Percentiles rank a stretch among this genome's conserved stretches.
Evolutionary conservation across 2,888 invertebrate species (phyloP).

Genomic region (Mythimna lalbum): DNA sequence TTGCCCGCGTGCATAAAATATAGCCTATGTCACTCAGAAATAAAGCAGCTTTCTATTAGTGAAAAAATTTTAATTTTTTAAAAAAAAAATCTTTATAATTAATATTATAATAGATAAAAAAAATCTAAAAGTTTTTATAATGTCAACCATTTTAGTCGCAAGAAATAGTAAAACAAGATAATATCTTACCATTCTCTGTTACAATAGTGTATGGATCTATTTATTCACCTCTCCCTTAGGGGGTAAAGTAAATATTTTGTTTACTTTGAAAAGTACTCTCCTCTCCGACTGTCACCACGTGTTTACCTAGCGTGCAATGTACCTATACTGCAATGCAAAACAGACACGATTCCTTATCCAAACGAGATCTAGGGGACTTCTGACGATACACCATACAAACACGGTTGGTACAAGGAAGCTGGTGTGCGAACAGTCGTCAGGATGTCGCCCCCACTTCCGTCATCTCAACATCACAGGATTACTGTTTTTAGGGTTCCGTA

Average conservation of each 20-base stretch:
- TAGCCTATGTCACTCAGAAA: too few relatives aligned
- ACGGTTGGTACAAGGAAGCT: conserved; percentile 17
- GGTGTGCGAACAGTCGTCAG: conserved; percentile 42
- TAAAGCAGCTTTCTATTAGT: too few relatives aligned
- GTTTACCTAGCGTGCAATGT: background rate
- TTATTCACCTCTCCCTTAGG: background rate
- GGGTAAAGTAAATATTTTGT: background rate
- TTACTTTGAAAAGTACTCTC: background rate
- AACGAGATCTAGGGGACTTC: conserved; percentile 29
- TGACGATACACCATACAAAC: background rate
- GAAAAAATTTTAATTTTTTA: too few relatives aligned
- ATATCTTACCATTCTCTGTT: background rate
- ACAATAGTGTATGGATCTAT: background rate
- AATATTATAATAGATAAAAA: too few relatives aligned
- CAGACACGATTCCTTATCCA: conserved; percentile 14
- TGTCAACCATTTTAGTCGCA: background rate
- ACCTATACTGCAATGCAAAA: conserved; percentile 4
- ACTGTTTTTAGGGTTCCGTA: conserved; percentile 30
- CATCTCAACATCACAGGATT: conserved; percentile 55
- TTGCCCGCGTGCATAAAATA: too few relatives aligned
- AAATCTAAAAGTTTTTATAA: too few relatives aligned
- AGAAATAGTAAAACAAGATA: background rate
- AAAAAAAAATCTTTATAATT: too few relatives aligned
- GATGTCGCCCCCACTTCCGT: conserved; percentile 62
- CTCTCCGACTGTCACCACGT: background rate